Base-by-base conservation (phyloP, 2,113 vertebrate genomes). In the Pimephales promelas region DNA sequence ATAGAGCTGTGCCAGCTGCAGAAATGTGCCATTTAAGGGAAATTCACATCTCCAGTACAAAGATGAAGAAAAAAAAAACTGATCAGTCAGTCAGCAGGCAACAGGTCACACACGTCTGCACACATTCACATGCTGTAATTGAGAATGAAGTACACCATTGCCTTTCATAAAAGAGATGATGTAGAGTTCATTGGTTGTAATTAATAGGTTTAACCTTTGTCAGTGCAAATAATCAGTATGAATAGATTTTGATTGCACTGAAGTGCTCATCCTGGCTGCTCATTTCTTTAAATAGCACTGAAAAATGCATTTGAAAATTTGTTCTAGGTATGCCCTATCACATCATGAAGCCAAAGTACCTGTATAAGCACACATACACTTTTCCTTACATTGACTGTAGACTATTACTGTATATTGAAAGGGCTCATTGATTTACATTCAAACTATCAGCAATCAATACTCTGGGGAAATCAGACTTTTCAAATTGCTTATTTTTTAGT, bases 71-170 rank as follows among this genome's bases (percentile, higher is more conserved):
- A 54, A 74, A 26, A 82, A 54, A 74, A 26, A 56, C 22, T 80
- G 81, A 85, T 71, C 40, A 83, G 90, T 92, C 92, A 92, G 70
- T 88, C 68, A 86, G 81, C 87, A 92, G 90, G 91, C 88, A 89
- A 87, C 75, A 74, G 83, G 83, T 88, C 86, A 86, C 61, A 47
- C 75, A 72, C n/a, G 36, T 84, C 81, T 49, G 40, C 52, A 83
- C 76, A 76, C 66, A 52, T 54, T 43, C 74, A 36, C 13, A 81
- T 34, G 1, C 66, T 83, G 78, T 87, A 87, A 85, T 78, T 85
- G 68, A 54, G 45, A 83, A 24, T 82, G 74, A 82, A 79, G 45
- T 49, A 45, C 43, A 72, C 62, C 70, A 68, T 54, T 72, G 34
- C 0, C 36, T 52, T 82, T 73, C 45, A 57, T 73, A 83, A 82